These are phyloP conservation scores for Caenorhabditis sp. DNA, from an alignment of 2,888 invertebrate species.

Conservation along the genomic window DNA sequence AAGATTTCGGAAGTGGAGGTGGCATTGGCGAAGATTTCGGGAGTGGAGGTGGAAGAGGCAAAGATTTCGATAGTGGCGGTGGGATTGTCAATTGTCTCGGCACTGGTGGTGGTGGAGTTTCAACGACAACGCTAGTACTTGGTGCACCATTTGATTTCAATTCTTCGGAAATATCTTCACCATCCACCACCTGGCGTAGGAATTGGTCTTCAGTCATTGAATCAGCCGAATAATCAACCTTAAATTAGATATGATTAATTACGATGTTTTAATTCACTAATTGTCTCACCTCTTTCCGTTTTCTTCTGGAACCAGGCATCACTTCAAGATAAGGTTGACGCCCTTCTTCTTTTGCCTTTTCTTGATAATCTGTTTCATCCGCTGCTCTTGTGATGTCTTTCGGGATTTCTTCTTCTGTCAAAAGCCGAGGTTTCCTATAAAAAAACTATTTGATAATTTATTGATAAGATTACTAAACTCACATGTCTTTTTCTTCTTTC, in stretches of 20 bases:
- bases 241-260: background rate
- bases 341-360: constrained; percentile 30
- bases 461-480: background rate
- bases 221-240: constrained; percentile 45
- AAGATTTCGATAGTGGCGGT: background rate
- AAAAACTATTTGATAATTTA: background rate
- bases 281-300: constrained; percentile 40
- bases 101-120: background rate
- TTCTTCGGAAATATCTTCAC: constrained; percentile 39
- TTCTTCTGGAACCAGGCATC: constrained; percentile 23
- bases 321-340: constrained; percentile 18
- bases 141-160: background rate
- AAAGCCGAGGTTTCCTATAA: constrained; percentile 81
- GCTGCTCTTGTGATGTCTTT: constrained; percentile 79
- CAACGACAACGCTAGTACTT: background rate
- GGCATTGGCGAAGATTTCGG: background rate
- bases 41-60: background rate
- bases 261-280: background rate
- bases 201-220: constrained; percentile 39
- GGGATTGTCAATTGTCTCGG: background rate
- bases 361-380: constrained; percentile 32
- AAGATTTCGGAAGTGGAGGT: background rate
- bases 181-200: constrained; percentile 26
- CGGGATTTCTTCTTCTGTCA: constrained; percentile 92
- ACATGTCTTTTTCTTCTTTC: background rate